Evolutionary conservation across 2,113 vertebrate species (phyloP).

Genomic region (Hippopotamus amphibius): DNA sequence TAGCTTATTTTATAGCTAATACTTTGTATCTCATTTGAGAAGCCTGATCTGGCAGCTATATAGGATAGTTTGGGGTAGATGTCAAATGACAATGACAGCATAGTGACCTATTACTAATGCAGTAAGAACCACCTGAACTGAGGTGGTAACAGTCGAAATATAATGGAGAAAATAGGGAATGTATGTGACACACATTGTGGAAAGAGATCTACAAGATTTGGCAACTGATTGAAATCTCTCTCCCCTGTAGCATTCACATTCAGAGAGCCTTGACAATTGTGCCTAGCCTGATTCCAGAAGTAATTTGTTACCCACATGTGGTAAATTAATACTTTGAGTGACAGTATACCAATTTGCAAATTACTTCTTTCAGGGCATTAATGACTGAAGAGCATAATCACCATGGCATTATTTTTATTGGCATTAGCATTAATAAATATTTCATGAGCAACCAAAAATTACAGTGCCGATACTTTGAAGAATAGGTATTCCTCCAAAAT

Average conservation of each 20-base stretch:
- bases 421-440: conserved; percentile 81
- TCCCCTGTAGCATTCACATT: not conserved
- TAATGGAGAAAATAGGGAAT: not conserved
- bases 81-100: not conserved
- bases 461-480: conserved; percentile 72
- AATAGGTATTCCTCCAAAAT: conserved; percentile 72
- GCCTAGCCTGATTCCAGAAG: conserved; percentile 69
- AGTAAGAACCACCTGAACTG: not conserved
- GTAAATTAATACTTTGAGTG: conserved; percentile 82
- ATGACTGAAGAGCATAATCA: conserved; percentile 79
- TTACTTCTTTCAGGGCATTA: conserved; percentile 77
- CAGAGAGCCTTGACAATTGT: conserved; percentile 32
- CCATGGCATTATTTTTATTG: conserved; percentile 77
- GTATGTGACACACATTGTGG: not conserved
- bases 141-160: not conserved
- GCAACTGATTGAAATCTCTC: conserved; percentile 34
- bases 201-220: conserved; percentile 31
- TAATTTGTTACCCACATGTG: conserved; percentile 79
- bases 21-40: not conserved
- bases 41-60: not conserved
- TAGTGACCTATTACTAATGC: not conserved
- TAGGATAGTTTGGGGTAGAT: not conserved
- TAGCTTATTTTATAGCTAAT: not conserved
- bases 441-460: conserved; percentile 81
- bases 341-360: conserved; percentile 79